Evolutionary conservation across 2,888 invertebrate genomes (phyloP).

Genomic region (Tricholauxania praeusta): DNA sequence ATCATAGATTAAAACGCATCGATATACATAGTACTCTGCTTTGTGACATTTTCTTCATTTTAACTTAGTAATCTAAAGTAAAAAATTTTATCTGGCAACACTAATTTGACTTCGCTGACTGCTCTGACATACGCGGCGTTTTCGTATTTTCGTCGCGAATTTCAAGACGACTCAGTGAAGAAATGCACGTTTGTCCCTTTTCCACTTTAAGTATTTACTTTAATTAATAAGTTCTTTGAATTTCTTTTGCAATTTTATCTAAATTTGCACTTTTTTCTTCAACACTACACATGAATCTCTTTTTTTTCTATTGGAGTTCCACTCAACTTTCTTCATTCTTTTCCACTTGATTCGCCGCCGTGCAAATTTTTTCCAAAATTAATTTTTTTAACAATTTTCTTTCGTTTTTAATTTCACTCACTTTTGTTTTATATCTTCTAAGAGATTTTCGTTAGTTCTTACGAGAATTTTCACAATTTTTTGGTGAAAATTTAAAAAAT

Average conservation of each 20-base stretch:
- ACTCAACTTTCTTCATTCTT: conserved; percentile 50
- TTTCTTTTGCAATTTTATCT: conserved; percentile 3
- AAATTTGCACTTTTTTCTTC: conserved; percentile 40
- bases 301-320: conserved; percentile 36
- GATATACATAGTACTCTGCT: too few species aligned
- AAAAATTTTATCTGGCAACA: too few species aligned
- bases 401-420: conserved; percentile 39
- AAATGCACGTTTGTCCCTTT: neutral
- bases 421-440: conserved; percentile 41
- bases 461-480: conserved; percentile 50
- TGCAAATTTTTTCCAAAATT: conserved; percentile 53
- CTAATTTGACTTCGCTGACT: conserved; percentile 39
- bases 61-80: too few species aligned
- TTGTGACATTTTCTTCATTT: too few species aligned
- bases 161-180: conserved; percentile 48
- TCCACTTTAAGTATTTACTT: neutral
- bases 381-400: conserved; percentile 41
- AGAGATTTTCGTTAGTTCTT: conserved; percentile 39
- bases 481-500: conserved; percentile 53
- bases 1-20: too few species aligned
- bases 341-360: conserved; percentile 53
- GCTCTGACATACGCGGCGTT: conserved; percentile 33
- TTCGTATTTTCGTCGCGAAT: conserved; percentile 51
- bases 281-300: neutral
- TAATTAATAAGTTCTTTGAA: too few species aligned